Evolutionary conservation across 2,888 invertebrate genomes (phyloP).

Genomic region (Diloba caeruleocephala): DNA sequence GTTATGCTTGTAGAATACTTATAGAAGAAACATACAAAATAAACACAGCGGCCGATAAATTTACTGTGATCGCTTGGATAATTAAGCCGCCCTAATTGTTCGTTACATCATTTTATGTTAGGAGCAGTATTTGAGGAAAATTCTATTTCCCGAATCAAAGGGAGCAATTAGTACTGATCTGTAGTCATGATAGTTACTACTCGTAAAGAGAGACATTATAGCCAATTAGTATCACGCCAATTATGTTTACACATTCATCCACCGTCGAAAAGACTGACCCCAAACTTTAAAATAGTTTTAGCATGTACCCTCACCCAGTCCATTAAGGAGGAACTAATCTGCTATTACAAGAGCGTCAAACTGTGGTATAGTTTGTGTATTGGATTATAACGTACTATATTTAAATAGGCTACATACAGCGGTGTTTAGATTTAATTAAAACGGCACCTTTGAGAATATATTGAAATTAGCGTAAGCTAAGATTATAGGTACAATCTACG

Average conservation of each 20-base stretch:
- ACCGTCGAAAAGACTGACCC: constrained; percentile 2
- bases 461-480: constrained; percentile 65
- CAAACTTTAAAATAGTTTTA: constrained; percentile 12
- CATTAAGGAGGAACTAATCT: constrained; percentile 21
- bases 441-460: constrained; percentile 63
- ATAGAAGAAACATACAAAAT: too few relatives aligned
- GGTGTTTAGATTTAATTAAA: constrained; percentile 68
- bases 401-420: constrained; percentile 48
- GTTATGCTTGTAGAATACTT: not conserved
- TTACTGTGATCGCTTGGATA: not conserved
- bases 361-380: constrained; percentile 9
- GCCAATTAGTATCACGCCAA: constrained; percentile 30
- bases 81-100: constrained; percentile 3
- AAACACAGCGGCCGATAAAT: too few relatives aligned
- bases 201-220: constrained; percentile 4
- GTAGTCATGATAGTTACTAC: constrained; percentile 7
- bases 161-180: constrained; percentile 16
- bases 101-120: not conserved
- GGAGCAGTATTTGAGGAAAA: constrained; percentile 3
- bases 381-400: constrained; percentile 25
- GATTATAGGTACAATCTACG: constrained; percentile 49
- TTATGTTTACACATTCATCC: constrained; percentile 21
- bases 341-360: constrained; percentile 14
- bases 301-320: constrained; percentile 7
- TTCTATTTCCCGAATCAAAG: constrained; percentile 2